A percentile compares a stretch with the other conserved stretches of the same genome.
Conservation (phyloP, 1,140 invertebrate genomes). For the Brachionus sp. region DNA sequence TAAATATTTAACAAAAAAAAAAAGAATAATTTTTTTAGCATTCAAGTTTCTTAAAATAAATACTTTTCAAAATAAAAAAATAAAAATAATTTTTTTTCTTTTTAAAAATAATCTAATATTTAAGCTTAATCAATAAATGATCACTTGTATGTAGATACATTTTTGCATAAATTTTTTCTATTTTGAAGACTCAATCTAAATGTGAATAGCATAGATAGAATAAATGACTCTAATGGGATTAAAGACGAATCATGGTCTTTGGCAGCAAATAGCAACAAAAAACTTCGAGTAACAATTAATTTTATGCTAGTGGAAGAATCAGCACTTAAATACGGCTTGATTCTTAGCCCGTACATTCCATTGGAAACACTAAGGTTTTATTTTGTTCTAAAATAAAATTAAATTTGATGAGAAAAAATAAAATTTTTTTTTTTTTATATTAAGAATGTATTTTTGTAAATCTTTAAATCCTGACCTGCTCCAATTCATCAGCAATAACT, state of each 20-base stretch:
- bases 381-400: background rate
- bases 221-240: background rate
- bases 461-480: constrained; percentile 25
- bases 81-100: too few species aligned
- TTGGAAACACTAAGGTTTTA: background rate
- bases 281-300: constrained; percentile 31
- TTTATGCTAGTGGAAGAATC: constrained; percentile 25
- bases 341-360: background rate
- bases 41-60: too few species aligned
- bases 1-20: too few species aligned
- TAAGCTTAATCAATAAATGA: too few species aligned
- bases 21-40: too few species aligned
- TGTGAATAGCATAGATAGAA: constrained; percentile 15
- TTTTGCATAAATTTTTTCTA: background rate
- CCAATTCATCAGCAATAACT: constrained; percentile 17
- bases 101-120: too few species aligned
- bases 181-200: background rate
- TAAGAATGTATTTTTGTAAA: constrained; percentile 45
- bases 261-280: background rate
- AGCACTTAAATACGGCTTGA: background rate
- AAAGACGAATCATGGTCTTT: constrained; percentile 42
- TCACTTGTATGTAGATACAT: too few species aligned
- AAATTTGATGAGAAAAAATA: background rate
- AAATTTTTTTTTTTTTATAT: background rate
- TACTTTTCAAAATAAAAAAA: too few species aligned